Percentiles rank a stretch among this genome's conserved stretches.
These are phyloP conservation scores for Pseudorectes ferrugineus DNA, from an alignment of 2,113 vertebrate genomes.

Conservation along the genomic window DNA sequence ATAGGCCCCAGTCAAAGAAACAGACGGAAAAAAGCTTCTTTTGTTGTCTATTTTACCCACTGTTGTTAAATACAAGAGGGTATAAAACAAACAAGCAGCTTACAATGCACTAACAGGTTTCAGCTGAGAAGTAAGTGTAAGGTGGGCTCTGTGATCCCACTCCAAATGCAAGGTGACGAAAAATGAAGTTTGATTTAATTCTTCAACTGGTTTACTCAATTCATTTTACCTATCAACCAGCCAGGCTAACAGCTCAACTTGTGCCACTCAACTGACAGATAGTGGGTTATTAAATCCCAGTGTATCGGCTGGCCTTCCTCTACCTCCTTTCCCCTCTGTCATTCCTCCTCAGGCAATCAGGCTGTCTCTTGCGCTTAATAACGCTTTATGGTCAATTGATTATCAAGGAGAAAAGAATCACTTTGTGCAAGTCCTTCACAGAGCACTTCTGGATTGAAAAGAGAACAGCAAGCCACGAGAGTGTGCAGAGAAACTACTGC, in stretches of 20 bases:
- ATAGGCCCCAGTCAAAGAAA: not conserved
- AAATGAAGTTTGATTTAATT: not conserved
- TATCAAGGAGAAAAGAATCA: not conserved
- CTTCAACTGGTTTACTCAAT: not conserved
- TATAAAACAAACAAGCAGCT: not conserved
- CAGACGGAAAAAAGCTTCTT: not conserved
- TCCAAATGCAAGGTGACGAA: not conserved
- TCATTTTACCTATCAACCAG: not conserved
- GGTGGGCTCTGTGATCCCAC: not conserved
- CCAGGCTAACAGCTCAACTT: not conserved
- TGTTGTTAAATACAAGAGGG: not conserved
- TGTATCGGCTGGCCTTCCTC: not conserved
- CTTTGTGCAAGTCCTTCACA: not conserved
- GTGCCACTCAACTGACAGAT: not conserved
- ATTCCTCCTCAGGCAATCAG: not conserved
- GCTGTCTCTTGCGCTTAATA: not conserved
- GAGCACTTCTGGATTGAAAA: not conserved
- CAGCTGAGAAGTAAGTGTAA: not conserved
- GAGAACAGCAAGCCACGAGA: not conserved
- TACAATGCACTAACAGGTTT: not conserved
- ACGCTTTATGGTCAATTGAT: not conserved
- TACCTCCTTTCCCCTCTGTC: not conserved
- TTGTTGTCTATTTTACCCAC: not conserved
- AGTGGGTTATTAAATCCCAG: not conserved
- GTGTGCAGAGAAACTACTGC: not conserved